phyloP scores from a whole-genome alignment of 2,888 invertebrate genomes.

The Synanthedon formicaeformis region DNA sequence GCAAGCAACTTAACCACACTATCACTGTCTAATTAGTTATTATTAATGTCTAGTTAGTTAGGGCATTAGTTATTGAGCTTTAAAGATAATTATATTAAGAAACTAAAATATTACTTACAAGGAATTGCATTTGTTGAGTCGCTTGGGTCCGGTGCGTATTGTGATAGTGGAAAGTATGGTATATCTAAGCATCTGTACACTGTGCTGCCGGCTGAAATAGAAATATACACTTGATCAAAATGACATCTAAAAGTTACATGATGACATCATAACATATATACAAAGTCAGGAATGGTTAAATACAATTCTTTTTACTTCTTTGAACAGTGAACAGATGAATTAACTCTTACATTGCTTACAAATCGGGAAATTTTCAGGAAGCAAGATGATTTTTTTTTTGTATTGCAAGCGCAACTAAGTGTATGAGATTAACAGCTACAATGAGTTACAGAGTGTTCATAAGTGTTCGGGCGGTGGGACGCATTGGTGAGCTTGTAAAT shows the following conservation, averaged over 20 bases:
- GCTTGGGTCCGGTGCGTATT: conserved; percentile 87
- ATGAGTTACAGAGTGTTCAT: conserved; percentile 7
- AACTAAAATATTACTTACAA: conserved; percentile 75
- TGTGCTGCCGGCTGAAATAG: conserved; percentile 75
- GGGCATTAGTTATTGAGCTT: not conserved
- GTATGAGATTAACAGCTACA: no score
- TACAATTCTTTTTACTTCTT: no score
- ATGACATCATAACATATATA: no score
- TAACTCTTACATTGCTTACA: no score
- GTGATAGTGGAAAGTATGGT: conserved; percentile 88
- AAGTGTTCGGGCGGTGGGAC: conserved; percentile 27
- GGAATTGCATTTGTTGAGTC: conserved; percentile 94
- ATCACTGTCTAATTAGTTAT: not conserved
- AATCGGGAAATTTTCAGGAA: no score
- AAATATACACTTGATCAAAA: not conserved
- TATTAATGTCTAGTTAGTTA: no score
- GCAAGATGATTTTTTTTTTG: no score
- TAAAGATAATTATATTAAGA: not conserved
- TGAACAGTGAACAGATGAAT: no score
- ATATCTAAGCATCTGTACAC: conserved; percentile 83
- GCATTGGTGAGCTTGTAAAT: conserved; percentile 21
- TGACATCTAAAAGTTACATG: not conserved
- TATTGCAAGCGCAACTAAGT: no score
- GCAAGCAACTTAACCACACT: not conserved
- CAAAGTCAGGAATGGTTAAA: no score